Conservation (phyloP, 2,797 vertebrate species). For the Brotula barbata region DNA sequence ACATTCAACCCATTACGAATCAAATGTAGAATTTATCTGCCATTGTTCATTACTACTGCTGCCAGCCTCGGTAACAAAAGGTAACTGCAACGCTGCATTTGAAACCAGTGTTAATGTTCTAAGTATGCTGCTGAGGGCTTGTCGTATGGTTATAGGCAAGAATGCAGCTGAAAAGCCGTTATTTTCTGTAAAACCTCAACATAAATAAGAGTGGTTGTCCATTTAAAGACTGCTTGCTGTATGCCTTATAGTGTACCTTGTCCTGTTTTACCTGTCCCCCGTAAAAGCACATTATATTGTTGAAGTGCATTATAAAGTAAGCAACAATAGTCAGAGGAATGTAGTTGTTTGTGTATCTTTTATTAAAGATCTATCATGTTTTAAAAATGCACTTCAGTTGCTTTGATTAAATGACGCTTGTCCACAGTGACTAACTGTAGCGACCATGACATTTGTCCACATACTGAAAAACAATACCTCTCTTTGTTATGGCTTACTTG, state of each 20-base stretch:
- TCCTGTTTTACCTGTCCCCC: slow-evolving; percentile 49
- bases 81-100: slow-evolving; percentile 46
- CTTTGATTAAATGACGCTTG: neutral
- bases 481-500: neutral
- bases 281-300: slow-evolving; percentile 64
- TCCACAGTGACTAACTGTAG: neutral
- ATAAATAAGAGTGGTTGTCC: slow-evolving; percentile 15
- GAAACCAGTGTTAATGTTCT: slow-evolving; percentile 18
- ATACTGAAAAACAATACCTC: neutral
- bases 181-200: slow-evolving; percentile 24
- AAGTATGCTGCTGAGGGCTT: slow-evolving; percentile 37
- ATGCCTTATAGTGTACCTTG: slow-evolving; percentile 50
- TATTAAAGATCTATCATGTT: slow-evolving; percentile 66
- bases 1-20: neutral
- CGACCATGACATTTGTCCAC: too few species aligned
- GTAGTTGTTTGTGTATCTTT: slow-evolving; percentile 62
- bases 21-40: neutral
- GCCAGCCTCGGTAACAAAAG: too few species aligned
- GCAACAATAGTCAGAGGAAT: slow-evolving; percentile 58
- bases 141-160: slow-evolving; percentile 4
- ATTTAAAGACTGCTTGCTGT: slow-evolving; percentile 41
- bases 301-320: slow-evolving; percentile 69
- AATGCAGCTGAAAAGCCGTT: slow-evolving; percentile 7
- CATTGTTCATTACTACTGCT: too few species aligned
- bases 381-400: slow-evolving; percentile 31